Evolutionary conservation across 2,888 invertebrate species (phyloP), one percentile per base, ranked within the genome.

Genomic region (Clusia tigrina): DNA sequence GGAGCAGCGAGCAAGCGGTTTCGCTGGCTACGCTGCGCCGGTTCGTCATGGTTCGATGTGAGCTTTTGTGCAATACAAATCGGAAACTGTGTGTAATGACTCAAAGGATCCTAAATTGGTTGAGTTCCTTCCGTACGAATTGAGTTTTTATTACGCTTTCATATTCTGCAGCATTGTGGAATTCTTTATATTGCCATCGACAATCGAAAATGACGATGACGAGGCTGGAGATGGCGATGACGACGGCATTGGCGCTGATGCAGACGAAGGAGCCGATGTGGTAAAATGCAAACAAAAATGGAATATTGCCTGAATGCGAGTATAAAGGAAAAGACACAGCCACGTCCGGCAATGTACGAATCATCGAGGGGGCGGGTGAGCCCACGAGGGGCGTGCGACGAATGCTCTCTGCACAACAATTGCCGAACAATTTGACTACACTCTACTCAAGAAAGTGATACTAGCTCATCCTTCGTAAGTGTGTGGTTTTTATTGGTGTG

Each of bases 81-180:
- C 78, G 79, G 79, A 80, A 79, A 74, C 73, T 65, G 64, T 76
- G 73, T 75, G 77, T 80, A 80, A 80, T 80, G 79, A 79, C 71
- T 77, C 80, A 80, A 80, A 80, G 79, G 79, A 76, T 73, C 78
- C 70, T 69, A 78, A 78, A 79, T 80, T 80, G 78, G 72, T 77
- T 73, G 69, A 68, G 66, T 74, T 79, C 73, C 73, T 74, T 73
- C 65, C 59, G 32, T 57, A 15, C 55, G 18, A 63, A 25, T 24
- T 20, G 51, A 46, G 26, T 58, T 58, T 58, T 48, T 58, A 37
- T 54, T 46, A 15, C 20, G 6, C 54, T 62, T 58, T 62, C 55
- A 57, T 56, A n/a, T 54, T 54, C 53, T 57, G 57, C 54, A 20
- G 26, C 25, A 23, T 60, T 60, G 55, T 54, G 32, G 37, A 55